Evolutionary conservation across 2,888 invertebrate species (phyloP).

Genomic region (Pycnomerus fuliginosus): DNA sequence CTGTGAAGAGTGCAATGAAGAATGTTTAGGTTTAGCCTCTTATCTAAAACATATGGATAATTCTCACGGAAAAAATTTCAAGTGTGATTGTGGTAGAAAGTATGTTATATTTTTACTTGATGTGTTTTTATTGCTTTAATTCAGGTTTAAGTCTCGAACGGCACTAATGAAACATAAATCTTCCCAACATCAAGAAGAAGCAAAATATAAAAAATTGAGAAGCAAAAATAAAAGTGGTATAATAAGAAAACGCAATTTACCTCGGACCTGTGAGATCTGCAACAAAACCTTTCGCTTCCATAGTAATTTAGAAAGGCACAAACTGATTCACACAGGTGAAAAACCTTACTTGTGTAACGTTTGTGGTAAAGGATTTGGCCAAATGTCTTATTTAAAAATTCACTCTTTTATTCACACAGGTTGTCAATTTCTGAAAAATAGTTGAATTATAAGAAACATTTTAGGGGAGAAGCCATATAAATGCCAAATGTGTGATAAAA

Average conservation of each 20-base stretch:
- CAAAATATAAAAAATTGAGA: no score
- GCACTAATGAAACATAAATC: conserved; percentile 16
- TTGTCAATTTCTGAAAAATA: conserved; percentile 3
- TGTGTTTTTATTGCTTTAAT: conserved; percentile 3
- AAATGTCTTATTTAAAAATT: conserved; percentile 37
- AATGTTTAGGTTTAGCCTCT: conserved; percentile 27
- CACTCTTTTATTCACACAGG: conserved; percentile 42
- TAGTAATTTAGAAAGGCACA: conserved; percentile 42
- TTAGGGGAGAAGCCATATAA: conserved; percentile 42
- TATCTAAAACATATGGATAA: conserved; percentile 29
- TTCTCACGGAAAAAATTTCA: conserved; percentile 19
- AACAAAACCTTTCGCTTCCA: conserved; percentile 42
- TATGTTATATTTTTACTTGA: conserved; percentile 4
- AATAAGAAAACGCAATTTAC: conserved; percentile 30
- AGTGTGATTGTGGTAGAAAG: conserved; percentile 25
- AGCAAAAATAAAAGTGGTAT: conserved; percentile 27
- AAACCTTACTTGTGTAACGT: conserved; percentile 36
- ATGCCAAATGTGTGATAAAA: conserved; percentile 39
- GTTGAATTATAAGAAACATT: no score
- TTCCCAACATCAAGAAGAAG: conserved; percentile 4
- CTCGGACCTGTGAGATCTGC: conserved; percentile 40
- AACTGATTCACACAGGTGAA: conserved; percentile 43
- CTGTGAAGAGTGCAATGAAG: conserved; percentile 28
- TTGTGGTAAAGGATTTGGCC: conserved; percentile 38
- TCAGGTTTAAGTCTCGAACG: conserved; percentile 21